Evolutionary conservation across 2,888 invertebrate genomes (phyloP).

Genomic region (Gibbula magus): DNA sequence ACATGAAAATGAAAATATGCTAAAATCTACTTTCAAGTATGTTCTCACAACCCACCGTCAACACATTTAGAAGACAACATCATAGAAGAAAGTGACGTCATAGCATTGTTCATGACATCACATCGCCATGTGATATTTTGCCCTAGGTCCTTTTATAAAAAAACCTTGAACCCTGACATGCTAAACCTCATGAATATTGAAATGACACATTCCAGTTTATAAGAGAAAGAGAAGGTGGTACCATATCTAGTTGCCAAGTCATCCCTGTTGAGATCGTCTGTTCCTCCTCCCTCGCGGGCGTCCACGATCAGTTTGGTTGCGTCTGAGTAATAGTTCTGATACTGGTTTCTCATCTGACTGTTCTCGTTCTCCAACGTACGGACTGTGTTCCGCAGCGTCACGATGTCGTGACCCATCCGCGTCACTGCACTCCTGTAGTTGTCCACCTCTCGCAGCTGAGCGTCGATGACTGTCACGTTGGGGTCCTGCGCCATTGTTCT

Average conservation of each 20-base stretch:
- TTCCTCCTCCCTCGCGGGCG: slow-evolving; percentile 51
- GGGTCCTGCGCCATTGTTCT: not conserved
- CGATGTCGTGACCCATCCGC: slow-evolving; percentile 72
- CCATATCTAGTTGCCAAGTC: slow-evolving; percentile 71
- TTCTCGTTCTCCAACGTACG: slow-evolving; percentile 65
- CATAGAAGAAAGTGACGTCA: no score
- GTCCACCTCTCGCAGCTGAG: slow-evolving; percentile 69
- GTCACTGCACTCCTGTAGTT: slow-evolving; percentile 70
- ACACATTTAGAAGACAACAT: no score
- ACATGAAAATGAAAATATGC: no score
- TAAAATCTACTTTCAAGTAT: no score
- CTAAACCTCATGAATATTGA: no score
- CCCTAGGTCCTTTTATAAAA: no score
- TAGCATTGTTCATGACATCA: no score
- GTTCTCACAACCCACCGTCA: no score
- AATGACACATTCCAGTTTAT: no score
- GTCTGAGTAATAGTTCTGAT: slow-evolving; percentile 64
- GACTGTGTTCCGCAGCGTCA: slow-evolving; percentile 62
- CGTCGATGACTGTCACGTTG: slow-evolving; percentile 57
- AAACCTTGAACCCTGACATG: no score
- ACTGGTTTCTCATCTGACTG: slow-evolving; percentile 62
- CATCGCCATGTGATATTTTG: no score
- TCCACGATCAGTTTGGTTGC: slow-evolving; percentile 67
- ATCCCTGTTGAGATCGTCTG: slow-evolving; percentile 68
- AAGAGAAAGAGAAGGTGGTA: slow-evolving; percentile 25